These are phyloP conservation scores for Rhineura floridana DNA, from an alignment of 2,113 vertebrate species.

Conservation along the genomic window DNA sequence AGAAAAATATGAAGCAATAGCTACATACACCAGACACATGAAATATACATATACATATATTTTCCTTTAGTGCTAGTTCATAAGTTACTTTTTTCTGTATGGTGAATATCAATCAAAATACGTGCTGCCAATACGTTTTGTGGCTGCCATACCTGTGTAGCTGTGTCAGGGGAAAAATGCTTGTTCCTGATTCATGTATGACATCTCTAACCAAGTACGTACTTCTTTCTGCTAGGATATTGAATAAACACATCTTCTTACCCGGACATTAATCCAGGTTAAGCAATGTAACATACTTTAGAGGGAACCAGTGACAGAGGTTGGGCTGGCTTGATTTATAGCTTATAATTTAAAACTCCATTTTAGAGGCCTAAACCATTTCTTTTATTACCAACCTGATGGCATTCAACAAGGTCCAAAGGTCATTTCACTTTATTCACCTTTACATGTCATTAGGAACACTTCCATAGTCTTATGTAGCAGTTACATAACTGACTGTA, in stretches of 20 bases:
- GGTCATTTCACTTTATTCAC: not conserved
- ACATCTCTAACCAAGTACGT: not conserved
- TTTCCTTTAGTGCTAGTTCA: not conserved
- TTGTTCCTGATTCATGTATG: not conserved
- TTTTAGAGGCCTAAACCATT: not conserved
- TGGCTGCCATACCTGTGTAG: too few relatives aligned
- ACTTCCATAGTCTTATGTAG: conserved; percentile 8
- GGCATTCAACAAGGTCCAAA: conserved; percentile 5
- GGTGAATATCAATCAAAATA: not conserved
- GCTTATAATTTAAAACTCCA: not conserved
- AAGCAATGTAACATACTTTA: too few relatives aligned
- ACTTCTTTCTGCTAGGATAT: not conserved
- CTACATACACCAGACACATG: not conserved
- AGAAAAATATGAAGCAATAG: not conserved
- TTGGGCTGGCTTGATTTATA: not conserved
- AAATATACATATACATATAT: not conserved
- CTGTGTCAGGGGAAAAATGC: not conserved
- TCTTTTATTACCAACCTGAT: conserved; percentile 18
- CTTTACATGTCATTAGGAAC: conserved; percentile 15
- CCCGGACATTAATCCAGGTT: not conserved
- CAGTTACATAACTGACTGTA: conserved; percentile 15
- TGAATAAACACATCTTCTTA: not conserved
- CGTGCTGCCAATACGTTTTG: not conserved
- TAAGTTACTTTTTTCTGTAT: not conserved
- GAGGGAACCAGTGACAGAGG: not conserved